phyloP scores from a whole-genome alignment of 2,888 invertebrate species.

The Caenorhabditis virilis region DNA sequence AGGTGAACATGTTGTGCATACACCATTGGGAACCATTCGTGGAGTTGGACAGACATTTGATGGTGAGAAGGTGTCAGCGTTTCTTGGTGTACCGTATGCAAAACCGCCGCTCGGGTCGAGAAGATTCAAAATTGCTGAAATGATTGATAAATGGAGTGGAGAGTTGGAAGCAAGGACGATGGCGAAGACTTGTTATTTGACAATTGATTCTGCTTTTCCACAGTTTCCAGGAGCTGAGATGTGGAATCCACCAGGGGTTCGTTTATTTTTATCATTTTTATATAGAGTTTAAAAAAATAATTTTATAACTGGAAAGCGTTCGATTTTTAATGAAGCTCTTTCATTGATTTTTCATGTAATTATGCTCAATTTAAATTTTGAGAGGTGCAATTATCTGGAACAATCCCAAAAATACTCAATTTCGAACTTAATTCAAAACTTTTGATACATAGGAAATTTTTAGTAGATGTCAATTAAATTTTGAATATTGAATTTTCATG shows the following conservation, averaged over 20 bases:
- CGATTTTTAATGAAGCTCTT: too few relatives aligned
- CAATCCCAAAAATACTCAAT: too few relatives aligned
- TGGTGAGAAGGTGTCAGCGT: constrained; percentile 48
- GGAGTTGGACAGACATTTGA: constrained; percentile 51
- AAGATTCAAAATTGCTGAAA: constrained; percentile 60
- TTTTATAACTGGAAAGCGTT: too few relatives aligned
- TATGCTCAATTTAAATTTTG: too few relatives aligned
- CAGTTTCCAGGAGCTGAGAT: constrained; percentile 79
- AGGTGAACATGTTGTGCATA: constrained; percentile 45
- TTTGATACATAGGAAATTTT: too few relatives aligned
- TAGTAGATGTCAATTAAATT: too few relatives aligned
- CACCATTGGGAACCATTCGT: constrained; percentile 47
- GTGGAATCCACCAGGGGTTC: constrained; percentile 92
- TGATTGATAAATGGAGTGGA: constrained; percentile 55
- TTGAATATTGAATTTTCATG: too few relatives aligned
- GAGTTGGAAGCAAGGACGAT: constrained; percentile 56
- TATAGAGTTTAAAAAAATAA: too few relatives aligned
- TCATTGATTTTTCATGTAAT: not conserved
- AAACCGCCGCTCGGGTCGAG: constrained; percentile 56
- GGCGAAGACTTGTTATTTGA: constrained; percentile 59
- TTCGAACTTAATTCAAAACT: too few relatives aligned
- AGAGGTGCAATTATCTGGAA: too few relatives aligned
- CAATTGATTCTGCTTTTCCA: constrained; percentile 63
- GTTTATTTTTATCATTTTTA: not conserved
- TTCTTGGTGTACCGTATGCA: constrained; percentile 66